Conservation (phyloP, 2,113 vertebrate genomes). For the Centropristis striata region DNA sequence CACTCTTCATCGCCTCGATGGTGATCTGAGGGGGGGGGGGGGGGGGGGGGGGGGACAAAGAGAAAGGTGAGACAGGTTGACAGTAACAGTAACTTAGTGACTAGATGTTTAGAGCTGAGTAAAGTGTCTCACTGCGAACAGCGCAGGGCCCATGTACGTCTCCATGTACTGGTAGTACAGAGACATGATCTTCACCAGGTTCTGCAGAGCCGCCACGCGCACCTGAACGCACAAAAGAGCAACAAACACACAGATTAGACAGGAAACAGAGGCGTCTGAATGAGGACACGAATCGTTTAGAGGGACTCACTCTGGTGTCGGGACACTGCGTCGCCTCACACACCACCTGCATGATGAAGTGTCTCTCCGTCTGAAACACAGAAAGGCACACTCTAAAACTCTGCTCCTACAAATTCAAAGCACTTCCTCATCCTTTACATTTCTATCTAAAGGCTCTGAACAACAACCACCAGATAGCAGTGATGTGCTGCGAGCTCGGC, state of each 20-base stretch:
- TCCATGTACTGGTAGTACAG: constrained; percentile 99
- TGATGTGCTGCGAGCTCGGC: no score
- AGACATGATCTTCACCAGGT: constrained; percentile 99
- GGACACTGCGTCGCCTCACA: constrained; percentile 99
- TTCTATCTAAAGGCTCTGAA: no score
- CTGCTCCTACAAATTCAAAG: neutral
- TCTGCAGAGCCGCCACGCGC: constrained; percentile 97
- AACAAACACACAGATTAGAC: neutral
- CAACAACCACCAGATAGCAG: no score
- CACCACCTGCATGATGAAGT: constrained; percentile 99
- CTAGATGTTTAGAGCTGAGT: no score
- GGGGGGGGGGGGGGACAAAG: no score
- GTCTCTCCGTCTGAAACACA: constrained; percentile 92
- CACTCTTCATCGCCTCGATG: constrained; percentile 99
- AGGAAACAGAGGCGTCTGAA: no score
- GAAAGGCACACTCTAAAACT: neutral
- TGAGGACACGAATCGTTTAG: neutral
- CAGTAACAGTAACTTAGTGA: no score
- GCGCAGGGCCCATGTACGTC: constrained; percentile 97
- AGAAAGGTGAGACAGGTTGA: no score
- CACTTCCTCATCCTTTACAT: neutral
- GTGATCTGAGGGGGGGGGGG: constrained; percentile 88
- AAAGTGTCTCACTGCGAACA: constrained; percentile 92
- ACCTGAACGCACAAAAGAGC: constrained; percentile 88
- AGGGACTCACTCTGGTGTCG: constrained; percentile 92